Percentiles rank a stretch among this genome's conserved stretches.
phyloP scores from a whole-genome alignment of 92 coral and sea anemone genomes.

The Epizoanthus scotinus region DNA sequence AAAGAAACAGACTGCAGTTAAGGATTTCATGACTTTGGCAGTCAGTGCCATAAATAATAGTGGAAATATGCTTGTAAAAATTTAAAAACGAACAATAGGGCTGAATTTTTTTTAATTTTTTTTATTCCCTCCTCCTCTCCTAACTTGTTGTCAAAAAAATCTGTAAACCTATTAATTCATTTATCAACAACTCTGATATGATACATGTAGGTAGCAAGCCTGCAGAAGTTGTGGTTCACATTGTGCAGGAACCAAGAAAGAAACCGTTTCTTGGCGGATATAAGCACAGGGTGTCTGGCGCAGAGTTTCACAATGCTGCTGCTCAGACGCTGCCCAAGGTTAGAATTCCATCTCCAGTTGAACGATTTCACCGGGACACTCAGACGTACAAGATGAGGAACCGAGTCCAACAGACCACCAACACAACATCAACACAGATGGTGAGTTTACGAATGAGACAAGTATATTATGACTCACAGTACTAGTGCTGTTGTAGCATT shows the following conservation, averaged over 20 bases:
- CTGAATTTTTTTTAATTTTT: too few relatives aligned
- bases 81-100: too few relatives aligned
- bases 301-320: constrained; percentile 89
- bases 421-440: constrained; percentile 97
- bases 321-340: constrained; percentile 89
- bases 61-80: too few relatives aligned
- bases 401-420: constrained; percentile 86
- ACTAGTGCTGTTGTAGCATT: too few relatives aligned
- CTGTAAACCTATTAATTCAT: too few relatives aligned
- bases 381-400: constrained; percentile 85
- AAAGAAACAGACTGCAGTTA: too few relatives aligned
- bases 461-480: too few relatives aligned
- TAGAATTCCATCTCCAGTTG: constrained; percentile 81
- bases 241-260: constrained; percentile 73
- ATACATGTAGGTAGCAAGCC: constrained; percentile 77
- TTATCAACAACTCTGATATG: too few relatives aligned
- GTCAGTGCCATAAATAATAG: too few relatives aligned
- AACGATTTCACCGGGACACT: constrained; percentile 92
- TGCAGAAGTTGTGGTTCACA: constrained; percentile 71
- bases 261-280: constrained; percentile 93
- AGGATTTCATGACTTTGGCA: too few relatives aligned
- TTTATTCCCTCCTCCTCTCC: too few relatives aligned
- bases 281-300: constrained; percentile 87
- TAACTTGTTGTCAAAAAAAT: too few relatives aligned
- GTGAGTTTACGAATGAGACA: constrained; percentile 49